Percentiles rank a stretch among this genome's conserved stretches.
These are phyloP conservation scores for Sipunculus nudus DNA, from an alignment of 2,888 invertebrate species.

Conservation along the genomic window DNA sequence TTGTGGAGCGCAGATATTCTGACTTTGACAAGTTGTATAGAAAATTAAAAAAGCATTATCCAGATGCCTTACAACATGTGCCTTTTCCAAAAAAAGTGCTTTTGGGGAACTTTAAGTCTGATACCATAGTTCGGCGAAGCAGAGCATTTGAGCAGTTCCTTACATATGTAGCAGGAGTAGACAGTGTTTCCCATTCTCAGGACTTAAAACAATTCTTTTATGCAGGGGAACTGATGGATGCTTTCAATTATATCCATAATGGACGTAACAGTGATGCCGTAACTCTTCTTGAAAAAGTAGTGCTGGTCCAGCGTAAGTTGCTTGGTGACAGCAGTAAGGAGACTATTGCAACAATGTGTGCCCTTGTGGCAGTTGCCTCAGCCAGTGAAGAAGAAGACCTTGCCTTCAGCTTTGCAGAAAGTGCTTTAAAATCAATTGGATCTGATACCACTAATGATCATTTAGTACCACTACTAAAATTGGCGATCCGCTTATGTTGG, in stretches of 20 bases:
- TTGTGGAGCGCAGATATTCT: constrained; percentile 63
- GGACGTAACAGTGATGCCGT: constrained; percentile 57
- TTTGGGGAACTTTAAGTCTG: constrained; percentile 64
- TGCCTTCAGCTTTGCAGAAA: constrained; percentile 58
- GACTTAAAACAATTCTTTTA: constrained; percentile 64
- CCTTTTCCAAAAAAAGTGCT: constrained; percentile 66
- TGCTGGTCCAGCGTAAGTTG: constrained; percentile 61
- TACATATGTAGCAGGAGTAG: constrained; percentile 58
- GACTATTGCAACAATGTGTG: constrained; percentile 57
- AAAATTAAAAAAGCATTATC: constrained; percentile 53
- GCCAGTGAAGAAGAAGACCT: constrained; percentile 50
- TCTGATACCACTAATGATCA: constrained; percentile 45
- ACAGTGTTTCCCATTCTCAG: constrained; percentile 54
- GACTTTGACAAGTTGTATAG: constrained; percentile 63
- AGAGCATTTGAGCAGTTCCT: constrained; percentile 66
- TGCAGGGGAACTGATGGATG: constrained; percentile 52
- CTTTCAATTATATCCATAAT: constrained; percentile 49
- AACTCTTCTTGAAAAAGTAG: constrained; percentile 54
- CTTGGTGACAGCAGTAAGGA: constrained; percentile 51
- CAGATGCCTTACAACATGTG: constrained; percentile 53
- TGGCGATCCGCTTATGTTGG: constrained; percentile 61
- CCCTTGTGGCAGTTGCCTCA: constrained; percentile 55
- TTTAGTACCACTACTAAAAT: constrained; percentile 56
- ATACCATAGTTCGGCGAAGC: constrained; percentile 63
- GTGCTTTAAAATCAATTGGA: constrained; percentile 51